Evolutionary conservation across 2,888 invertebrate species (phyloP), one percentile per base, ranked within the genome.

Genomic region (Xiphydria camelus): DNA sequence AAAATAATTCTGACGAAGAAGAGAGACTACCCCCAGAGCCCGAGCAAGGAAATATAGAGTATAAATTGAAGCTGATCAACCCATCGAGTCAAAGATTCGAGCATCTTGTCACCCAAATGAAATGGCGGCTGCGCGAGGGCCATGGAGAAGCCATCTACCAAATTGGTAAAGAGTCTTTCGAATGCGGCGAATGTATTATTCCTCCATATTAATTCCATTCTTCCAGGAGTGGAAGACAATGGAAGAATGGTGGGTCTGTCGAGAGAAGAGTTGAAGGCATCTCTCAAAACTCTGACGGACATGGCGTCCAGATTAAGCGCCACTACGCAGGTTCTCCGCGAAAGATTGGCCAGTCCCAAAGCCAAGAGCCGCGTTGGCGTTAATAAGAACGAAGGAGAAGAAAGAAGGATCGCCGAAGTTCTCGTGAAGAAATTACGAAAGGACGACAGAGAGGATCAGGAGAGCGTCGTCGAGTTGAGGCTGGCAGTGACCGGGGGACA

Each of bases 141-240:
- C 91, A 94, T 56, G 99, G 98, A 0, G 92, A 94, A 75, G 97
- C 97, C 0, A 93, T 99, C 52, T 99, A 99, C 78, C 95, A 97
- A 76, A 90, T 98, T 37, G 98, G 75, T 75, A 64, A 51, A 33
- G 4, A 10, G 17, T 31, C 9, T 14, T n/a, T n/a, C n/a, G n/a
- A n/a, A n/a, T n/a, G n/a, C n/a, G n/a, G n/a, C n/a, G n/a, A n/a
- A n/a, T n/a, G n/a, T n/a, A n/a, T n/a, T n/a, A n/a, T n/a, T n/a
- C n/a, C n/a, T n/a, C n/a, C n/a, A n/a, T n/a, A n/a, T n/a, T n/a
- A n/a, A n/a, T n/a, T n/a, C n/a, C n/a, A n/a, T 1, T 29, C 12
- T 7, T 5, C 20, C 35, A 75, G 75, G 98, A 0, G 94, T 94
- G 2, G 87, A 92, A 46, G 94, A 94, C 77, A 90, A 88, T 64